These are phyloP conservation scores for Erethizon dorsatum DNA, from an alignment of 2,797 vertebrate genomes.

Conservation along the genomic window DNA sequence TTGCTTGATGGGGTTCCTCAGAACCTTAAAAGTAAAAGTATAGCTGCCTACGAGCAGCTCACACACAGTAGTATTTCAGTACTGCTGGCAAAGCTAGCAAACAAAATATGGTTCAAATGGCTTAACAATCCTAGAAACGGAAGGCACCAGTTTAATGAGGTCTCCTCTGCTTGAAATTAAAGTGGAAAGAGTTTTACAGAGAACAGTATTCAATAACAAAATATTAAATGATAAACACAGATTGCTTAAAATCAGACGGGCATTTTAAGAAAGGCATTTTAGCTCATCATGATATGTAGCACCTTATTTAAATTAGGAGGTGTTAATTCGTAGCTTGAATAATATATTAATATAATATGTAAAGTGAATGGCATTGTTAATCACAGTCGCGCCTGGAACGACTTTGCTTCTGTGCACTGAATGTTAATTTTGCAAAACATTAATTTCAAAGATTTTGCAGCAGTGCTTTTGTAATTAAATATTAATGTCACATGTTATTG, in stretches of 20 bases:
- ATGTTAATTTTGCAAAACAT: constrained; percentile 96
- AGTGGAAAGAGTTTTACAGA: constrained; percentile 90
- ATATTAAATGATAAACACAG: constrained; percentile 95
- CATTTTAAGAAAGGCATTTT: constrained; percentile 95
- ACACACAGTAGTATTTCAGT: constrained; percentile 76
- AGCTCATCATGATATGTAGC: constrained; percentile 94
- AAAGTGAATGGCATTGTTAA: constrained; percentile 96
- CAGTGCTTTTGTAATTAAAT: constrained; percentile 96
- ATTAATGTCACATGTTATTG: constrained; percentile 96
- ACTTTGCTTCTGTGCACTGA: constrained; percentile 95
- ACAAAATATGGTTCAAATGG: constrained; percentile 83
- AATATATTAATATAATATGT: constrained; percentile 96
- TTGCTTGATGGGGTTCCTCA: constrained; percentile 82
- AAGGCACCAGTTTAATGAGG: constrained; percentile 91
- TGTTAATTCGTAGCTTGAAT: constrained; percentile 95
- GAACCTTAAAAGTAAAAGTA: constrained; percentile 85
- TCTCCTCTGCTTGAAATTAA: constrained; percentile 92
- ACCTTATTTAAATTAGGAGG: constrained; percentile 95
- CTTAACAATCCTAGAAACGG: constrained; percentile 87
- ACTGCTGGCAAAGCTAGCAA: constrained; percentile 77
- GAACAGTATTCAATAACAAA: constrained; percentile 93
- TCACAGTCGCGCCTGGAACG: constrained; percentile 95
- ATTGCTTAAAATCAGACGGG: constrained; percentile 94
- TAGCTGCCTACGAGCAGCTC: constrained; percentile 81
- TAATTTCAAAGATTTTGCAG: constrained; percentile 96